Evolutionary conservation across 2,888 invertebrate species (phyloP), one percentile per base, ranked within the genome.

Genomic region (Xylocampa areola): DNA sequence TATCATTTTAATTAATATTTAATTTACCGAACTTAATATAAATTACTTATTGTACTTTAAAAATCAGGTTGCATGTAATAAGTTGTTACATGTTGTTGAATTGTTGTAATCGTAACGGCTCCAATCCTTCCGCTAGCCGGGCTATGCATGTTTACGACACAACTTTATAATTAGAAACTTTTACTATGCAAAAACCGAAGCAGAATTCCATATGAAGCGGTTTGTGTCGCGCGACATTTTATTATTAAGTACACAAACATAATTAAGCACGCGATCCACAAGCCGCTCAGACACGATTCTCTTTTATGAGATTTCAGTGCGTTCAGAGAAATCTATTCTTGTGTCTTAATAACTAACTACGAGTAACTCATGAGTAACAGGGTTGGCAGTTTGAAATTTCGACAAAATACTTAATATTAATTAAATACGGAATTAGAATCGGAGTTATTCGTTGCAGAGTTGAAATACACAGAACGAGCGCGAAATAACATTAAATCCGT

Each of bases 401-500:
- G 35, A 39, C 44, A 55, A 52, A 53, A 45, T 44, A 35, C 62
- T 58, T 53, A 30, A 61, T 66, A 68, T 61, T 58, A n/a, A n/a
- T n/a, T n/a, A n/a, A n/a, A 47, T 67, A 47, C 47, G 16, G 48
- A 45, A 58, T 58, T 68, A 59, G 72, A 55, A 63, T 69, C 63
- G n/a, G n/a, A 78, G 77, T 79, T 77, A 79, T 73, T 77, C 61
- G 73, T 70, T 73, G 59, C 33, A 36, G 79, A 78, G 70, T 74
- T 82, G 32, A 43, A 40, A 5, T 29, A 44, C 43, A 64, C 32
- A 50, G 79, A 86, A 82, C 80, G 80, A 88, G 88, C 83, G 85
- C 86, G 81, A 87, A 90, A 88, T 85, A 81, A 82, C 84, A 81
- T 87, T 85, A 84, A 82, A 84, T 81, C 80, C 85, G 82, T 85